Evolutionary conservation across 2,888 invertebrate genomes (phyloP), one percentile per base, ranked within the genome.

Genomic region (Mesoligia furuncula): DNA sequence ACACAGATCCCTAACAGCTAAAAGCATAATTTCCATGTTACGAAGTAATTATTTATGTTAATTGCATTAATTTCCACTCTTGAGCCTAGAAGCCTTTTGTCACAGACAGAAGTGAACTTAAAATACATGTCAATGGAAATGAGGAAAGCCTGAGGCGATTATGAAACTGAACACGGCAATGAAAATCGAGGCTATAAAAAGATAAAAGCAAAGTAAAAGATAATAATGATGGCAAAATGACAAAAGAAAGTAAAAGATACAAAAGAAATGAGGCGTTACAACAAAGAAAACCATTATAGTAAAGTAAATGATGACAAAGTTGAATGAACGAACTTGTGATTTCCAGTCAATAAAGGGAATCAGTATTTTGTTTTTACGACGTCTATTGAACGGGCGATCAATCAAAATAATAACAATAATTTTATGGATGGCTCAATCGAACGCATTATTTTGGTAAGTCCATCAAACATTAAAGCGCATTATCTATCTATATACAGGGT

Each of bases 1-100:
- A 31, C 27, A 61, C 42, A 31, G 24, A 76, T 20, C 15, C 31
- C 8, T 31, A 48, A 59, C 54, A 61, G 39, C 36, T 70, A 57
- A 73, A 66, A 81, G 65, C 61, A 45, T 48, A 57, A 81, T 83
- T 73, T 27, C 2, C 48, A 70, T 70, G 61, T 73, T 62, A 79
- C 66, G 67, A 77, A 27, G 20, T 73, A 82, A 79, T 82, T 74
- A 67, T 51, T 59, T 31, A 31, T 62, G 39, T 70, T 74, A 79
- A 74, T 74, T 74, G 59, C 73, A 71, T 73, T 73, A 9, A 11
- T 59, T 67, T 0, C 36, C 39, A 24, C 31, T 71, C 62, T 48
- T 42, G 39, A 62, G 64, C 70, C 42, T 59, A 48, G 57, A 31
- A 83, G 62, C 70, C 13, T 51, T 67, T 59, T 54, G 62, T 74